Base-by-base conservation (phyloP, 2,113 vertebrate species). In the Peromyscus polionotus region DNA sequence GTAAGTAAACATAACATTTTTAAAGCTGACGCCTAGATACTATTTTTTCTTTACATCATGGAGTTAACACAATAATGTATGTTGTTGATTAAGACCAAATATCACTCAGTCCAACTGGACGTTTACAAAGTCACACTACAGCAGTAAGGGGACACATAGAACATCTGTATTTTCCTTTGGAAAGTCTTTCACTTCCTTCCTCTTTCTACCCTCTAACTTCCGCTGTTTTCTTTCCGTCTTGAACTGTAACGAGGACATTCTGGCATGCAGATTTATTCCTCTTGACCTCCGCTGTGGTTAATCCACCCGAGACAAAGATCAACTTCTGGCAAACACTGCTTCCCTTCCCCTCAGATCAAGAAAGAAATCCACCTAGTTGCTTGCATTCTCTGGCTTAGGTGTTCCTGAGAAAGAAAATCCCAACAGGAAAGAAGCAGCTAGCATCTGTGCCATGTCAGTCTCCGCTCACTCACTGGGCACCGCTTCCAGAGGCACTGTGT, bases 111-210 rank as follows among this genome's bases (percentile, higher is more conserved):
- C 80, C 42, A 95, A 68, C 0, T 91, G 93, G 80, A 94, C 77
- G 54, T 97, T 96, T 87, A 96, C 68, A 90, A 96, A 97, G 93
- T 95, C 54, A 59, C 68, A 97, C 93, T 84, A 57, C 95, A 95
- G 94, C 95, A 97, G 89, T 90, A 80, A 95, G 33, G 87, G 90
- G 75, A 75, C 88, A 94, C 67, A 91, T 92, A 83, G 88, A 90
- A 97, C 96, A 98, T 97, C 97, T 98, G 97, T 97, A 97, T 98
- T 98, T 98, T 98, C 97, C 97, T 98, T 97, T 92, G 91, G 84
- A 93, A 90, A 97, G 94, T 54, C 92, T 97, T 96, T 96, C n/a
- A 89, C 84, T 98, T 98, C 97, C 98, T 98, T 98, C 97, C 98
- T 97, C 93, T 97, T 97, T 93, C 94, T 93, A 93, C 91, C 93